Percentiles rank a stretch among this genome's conserved stretches.
phyloP scores from a whole-genome alignment of 2,113 vertebrate species.

The Morphnarchus princeps region DNA sequence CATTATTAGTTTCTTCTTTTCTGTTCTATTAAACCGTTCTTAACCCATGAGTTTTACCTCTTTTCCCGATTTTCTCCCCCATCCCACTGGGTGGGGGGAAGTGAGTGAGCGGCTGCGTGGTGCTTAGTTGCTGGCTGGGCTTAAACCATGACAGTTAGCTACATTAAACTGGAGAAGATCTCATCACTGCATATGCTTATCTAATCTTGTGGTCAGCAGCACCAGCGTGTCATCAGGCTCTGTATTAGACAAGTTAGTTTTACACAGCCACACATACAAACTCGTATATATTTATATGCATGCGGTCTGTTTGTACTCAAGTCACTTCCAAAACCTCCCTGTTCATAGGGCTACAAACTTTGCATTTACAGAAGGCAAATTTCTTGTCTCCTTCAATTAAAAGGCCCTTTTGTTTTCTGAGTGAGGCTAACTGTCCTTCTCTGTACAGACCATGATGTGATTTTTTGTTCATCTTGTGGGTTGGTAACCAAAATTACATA shows the following conservation, averaged over 20 bases:
- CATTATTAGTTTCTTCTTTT: no score
- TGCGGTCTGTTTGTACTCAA: rapidly evolving
- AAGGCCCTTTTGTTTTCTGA: not conserved
- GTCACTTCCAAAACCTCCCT: not conserved
- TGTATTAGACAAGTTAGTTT: not conserved
- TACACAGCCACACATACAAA: rapidly evolving
- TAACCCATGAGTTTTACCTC: no score
- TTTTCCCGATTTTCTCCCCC: no score
- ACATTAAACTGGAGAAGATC: not conserved
- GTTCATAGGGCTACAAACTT: not conserved
- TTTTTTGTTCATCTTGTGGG: not conserved
- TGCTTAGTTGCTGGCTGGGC: no score
- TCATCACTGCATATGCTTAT: not conserved
- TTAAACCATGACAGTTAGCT: not conserved
- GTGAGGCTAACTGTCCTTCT: not conserved
- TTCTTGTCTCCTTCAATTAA: not conserved
- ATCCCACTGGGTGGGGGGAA: no score
- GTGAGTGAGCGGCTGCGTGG: no score
- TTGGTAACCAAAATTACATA: not conserved
- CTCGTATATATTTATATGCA: not conserved
- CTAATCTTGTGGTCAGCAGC: not conserved
- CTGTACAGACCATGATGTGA: not conserved
- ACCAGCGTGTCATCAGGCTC: not conserved
- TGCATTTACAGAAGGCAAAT: not conserved
- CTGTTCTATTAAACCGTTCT: no score